These are phyloP conservation scores for Eilema sororculum DNA, from an alignment of 2,888 invertebrate genomes.

Conservation along the genomic window DNA sequence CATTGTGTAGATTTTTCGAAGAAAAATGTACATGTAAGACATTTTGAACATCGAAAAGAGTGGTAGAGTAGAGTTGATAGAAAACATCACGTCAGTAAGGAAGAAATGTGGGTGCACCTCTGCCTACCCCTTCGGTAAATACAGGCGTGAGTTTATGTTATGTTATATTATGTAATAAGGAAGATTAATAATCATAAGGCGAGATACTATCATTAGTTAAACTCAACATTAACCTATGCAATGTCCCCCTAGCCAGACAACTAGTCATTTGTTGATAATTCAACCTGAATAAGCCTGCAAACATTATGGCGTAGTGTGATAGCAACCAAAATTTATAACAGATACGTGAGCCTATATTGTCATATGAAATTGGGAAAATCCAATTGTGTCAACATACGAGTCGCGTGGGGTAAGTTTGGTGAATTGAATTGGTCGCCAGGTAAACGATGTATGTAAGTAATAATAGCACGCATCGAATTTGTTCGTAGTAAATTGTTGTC, in stretches of 20 bases:
- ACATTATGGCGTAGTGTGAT: slow-evolving; percentile 56
- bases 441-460: slow-evolving; percentile 74
- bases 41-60: no score
- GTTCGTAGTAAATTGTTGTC: slow-evolving; percentile 62
- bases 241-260: slow-evolving; percentile 26
- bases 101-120: no score
- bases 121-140: no score
- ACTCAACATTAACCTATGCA: slow-evolving; percentile 31
- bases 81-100: no score
- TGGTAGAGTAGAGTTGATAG: no score
- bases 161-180: no score
- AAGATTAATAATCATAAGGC: not conserved
- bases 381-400: slow-evolving; percentile 70
- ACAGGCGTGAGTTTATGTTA: no score
- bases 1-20: no score
- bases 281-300: slow-evolving; percentile 53
- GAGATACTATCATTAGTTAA: not conserved
- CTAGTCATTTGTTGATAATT: slow-evolving; percentile 45
- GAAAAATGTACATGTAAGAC: no score
- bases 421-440: slow-evolving; percentile 73
- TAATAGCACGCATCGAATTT: slow-evolving; percentile 66
- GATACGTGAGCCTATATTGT: slow-evolving; percentile 65
- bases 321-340: slow-evolving; percentile 66
- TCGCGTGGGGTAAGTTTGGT: slow-evolving; percentile 62
- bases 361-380: slow-evolving; percentile 75